These are phyloP conservation scores for Malurus melanocephalus DNA, from an alignment of 2,113 vertebrate genomes.

Conservation along the genomic window DNA sequence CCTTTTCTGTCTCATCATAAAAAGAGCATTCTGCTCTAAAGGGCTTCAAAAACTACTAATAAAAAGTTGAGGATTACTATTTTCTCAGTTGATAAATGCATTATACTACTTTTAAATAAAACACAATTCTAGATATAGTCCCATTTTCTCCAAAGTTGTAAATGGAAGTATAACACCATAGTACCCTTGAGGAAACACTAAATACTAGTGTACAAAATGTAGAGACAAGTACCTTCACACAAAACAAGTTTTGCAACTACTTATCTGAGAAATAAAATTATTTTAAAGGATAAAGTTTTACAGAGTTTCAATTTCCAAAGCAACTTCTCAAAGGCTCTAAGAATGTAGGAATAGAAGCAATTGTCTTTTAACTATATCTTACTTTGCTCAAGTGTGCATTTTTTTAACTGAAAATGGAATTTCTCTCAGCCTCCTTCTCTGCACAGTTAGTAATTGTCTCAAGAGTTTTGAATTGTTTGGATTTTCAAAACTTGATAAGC, in stretches of 20 bases:
- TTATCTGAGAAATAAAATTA: not conserved
- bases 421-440: not conserved
- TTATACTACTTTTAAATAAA: not conserved
- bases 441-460: not conserved
- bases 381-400: not conserved
- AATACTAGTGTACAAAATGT: not conserved
- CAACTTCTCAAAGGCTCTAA: not conserved
- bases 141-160: not conserved
- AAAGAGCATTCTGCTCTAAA: not conserved
- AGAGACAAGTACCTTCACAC: not conserved
- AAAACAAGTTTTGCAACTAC: not conserved
- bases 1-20: not conserved
- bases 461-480: not conserved
- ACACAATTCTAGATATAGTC: not conserved
- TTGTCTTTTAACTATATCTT: not conserved
- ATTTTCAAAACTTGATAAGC: not conserved
- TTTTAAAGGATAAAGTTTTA: not conserved
- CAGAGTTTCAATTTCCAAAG: not conserved
- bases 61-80: not conserved
- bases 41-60: not conserved
- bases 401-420: not conserved
- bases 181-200: not conserved
- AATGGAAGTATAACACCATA: rapidly evolving
- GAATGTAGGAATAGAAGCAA: not conserved
- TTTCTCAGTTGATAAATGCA: not conserved